A percentile compares a stretch with the other conserved stretches of the same genome.
These are phyloP conservation scores for Dermatemys mawii DNA, from an alignment of 2,113 vertebrate genomes.

Conservation along the genomic window DNA sequence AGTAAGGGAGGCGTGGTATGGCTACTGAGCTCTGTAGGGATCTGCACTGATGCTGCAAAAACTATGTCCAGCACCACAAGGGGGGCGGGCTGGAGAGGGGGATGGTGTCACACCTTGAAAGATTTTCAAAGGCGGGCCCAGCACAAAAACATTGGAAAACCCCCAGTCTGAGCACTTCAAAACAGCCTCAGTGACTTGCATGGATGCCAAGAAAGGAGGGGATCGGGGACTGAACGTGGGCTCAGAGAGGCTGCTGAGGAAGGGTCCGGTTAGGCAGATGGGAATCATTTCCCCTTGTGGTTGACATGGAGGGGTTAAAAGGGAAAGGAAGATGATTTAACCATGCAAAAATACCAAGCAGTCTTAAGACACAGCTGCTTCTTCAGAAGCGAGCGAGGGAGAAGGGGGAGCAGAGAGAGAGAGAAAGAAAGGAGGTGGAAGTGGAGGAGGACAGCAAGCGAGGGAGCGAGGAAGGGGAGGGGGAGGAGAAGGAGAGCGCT, in stretches of 20 bases:
- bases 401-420: slow-evolving; percentile 58
- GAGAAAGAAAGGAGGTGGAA: slow-evolving; percentile 70
- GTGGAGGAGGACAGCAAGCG: slow-evolving; percentile 66
- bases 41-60: neutral
- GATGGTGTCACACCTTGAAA: neutral
- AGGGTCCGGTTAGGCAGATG: neutral
- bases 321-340: slow-evolving; percentile 59
- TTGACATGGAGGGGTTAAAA: slow-evolving; percentile 59
- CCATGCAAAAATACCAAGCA: slow-evolving; percentile 43
- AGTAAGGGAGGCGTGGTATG: neutral
- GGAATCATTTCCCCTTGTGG: neutral
- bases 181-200: neutral
- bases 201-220: neutral
- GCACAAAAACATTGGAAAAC: neutral
- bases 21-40: neutral
- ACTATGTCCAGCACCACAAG: too few species aligned
- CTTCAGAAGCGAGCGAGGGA: slow-evolving; percentile 63
- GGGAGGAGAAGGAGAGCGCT: slow-evolving; percentile 65
- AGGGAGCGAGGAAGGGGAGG: slow-evolving; percentile 68
- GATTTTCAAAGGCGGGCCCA: neutral
- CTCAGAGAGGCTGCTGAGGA: accelerated
- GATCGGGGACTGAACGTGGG: neutral
- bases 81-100: accelerated
- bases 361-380: neutral
- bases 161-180: neutral